Conservation (phyloP, 2,113 vertebrate genomes). For the Oreochromis niloticus region DNA sequence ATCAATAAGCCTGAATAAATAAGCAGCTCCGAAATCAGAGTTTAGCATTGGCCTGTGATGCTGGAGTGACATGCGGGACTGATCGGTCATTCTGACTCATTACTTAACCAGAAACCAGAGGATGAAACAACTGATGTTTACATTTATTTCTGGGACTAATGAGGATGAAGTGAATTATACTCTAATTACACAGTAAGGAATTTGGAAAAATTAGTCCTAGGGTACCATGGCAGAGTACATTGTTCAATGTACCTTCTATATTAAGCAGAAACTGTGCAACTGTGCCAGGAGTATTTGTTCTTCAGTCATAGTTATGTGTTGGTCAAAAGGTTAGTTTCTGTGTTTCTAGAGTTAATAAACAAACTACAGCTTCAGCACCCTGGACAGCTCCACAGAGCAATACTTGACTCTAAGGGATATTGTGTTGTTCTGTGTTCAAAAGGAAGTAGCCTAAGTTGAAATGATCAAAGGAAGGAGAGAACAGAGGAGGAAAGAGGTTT, state of each 20-base stretch:
- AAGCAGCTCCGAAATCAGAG: not conserved
- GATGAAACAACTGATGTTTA: not conserved
- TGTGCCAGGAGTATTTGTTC: not conserved
- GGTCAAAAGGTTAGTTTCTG: not conserved
- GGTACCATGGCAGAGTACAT: not conserved
- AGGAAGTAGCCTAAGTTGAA: not conserved
- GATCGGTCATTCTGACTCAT: not conserved
- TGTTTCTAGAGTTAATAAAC: not conserved
- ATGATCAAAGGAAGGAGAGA: not conserved
- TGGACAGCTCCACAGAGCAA: not conserved
- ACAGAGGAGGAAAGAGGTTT: not conserved
- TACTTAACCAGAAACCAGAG: not conserved
- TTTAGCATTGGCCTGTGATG: not conserved
- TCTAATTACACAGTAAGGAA: not conserved
- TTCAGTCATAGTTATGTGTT: not conserved
- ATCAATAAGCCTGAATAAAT: constrained; percentile 32
- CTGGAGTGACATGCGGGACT: not conserved
- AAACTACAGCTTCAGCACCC: not conserved
- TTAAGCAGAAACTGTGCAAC: not conserved
- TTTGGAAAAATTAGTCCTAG: not conserved
- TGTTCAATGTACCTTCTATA: not conserved
- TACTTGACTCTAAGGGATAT: not conserved
- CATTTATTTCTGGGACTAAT: not conserved
- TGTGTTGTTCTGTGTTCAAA: not conserved
- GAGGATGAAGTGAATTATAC: not conserved